Base-by-base conservation (phyloP, 2,888 invertebrate species). In the Troides aeacus region DNA sequence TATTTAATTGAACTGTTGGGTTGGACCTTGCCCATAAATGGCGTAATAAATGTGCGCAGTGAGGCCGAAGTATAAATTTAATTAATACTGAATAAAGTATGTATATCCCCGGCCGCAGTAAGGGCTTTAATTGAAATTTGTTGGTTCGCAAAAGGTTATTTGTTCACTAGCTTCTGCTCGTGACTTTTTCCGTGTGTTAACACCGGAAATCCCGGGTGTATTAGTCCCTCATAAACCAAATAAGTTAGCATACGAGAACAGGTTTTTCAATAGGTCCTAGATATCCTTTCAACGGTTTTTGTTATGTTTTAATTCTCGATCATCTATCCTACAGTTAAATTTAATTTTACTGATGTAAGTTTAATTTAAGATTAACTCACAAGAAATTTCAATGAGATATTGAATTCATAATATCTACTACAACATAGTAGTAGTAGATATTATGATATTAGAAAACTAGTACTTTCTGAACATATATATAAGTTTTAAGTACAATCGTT, bases 121-220 rank as follows among this genome's bases (percentile, higher is more conserved):
- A 82, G 78, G 79, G 78, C 76, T 79, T 80, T 84, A 84, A 86
- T 84, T 85, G 80, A 84, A 86, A 84, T 81, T 83, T 80, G 80
- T 82, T 78, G 80, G 80, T 81, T 79, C 77, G 77, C 77, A 76
- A 58, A 58, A 21, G 23, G 57, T 58, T 23, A 58, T 53, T 75
- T 78, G 80, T 82, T 81, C 18, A 62, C 39, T 36, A 62, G 62
- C 21, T 62, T 23, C 10, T 42, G 15, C 57, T 3, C 23, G 4
- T 23, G 57, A 23, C 57, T 58, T 58, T 58, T 58, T 58, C 23
- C 57, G 21, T 58, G 21, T 57, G 18, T 58, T 24, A 58, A 58
- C 8, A n/a, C 2, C 5, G 53, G 6, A 53, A n/a, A 53, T n/a
- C 53, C 53, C n/a, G 1, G 15, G 7, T n/a, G 53, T 53, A n/a